Evolutionary conservation across 2,113 vertebrate species (phyloP).

Genomic region (Brevimyrus niger): DNA sequence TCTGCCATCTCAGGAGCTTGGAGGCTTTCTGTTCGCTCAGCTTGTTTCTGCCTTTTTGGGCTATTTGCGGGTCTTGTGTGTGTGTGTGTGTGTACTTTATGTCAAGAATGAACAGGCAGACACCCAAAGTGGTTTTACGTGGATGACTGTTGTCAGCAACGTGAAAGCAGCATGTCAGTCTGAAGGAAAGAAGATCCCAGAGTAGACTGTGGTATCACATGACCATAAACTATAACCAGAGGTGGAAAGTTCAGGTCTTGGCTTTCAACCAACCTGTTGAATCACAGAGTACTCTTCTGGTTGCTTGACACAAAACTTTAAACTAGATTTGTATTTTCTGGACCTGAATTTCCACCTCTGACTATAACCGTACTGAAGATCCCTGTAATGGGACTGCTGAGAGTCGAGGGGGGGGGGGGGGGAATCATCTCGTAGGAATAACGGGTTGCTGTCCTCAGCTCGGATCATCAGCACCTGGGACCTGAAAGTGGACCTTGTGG

Average conservation of each 20-base stretch:
- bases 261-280: too few relatives aligned
- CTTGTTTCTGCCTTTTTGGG: background rate
- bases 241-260: too few relatives aligned
- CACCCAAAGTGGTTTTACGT: background rate
- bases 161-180: background rate
- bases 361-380: background rate
- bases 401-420: background rate
- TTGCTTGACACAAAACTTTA: too few relatives aligned
- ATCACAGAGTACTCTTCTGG: too few relatives aligned
- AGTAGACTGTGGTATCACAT: background rate
- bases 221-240: background rate
- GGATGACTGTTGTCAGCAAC: background rate
- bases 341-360: too few relatives aligned
- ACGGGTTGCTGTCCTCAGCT: conserved; percentile 52
- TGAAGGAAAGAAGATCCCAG: background rate
- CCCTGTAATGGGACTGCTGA: background rate
- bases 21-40: background rate
- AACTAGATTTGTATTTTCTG: too few relatives aligned
- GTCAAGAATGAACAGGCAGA: background rate
- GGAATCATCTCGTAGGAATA: background rate
- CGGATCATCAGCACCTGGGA: conserved; percentile 73
- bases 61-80: background rate
- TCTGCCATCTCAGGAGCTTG: background rate
- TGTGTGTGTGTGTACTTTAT: background rate
- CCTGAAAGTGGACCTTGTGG: conserved; percentile 65